Evolutionary conservation across 2,113 vertebrate genomes (phyloP).

Genomic region (Peromyscus californicus): DNA sequence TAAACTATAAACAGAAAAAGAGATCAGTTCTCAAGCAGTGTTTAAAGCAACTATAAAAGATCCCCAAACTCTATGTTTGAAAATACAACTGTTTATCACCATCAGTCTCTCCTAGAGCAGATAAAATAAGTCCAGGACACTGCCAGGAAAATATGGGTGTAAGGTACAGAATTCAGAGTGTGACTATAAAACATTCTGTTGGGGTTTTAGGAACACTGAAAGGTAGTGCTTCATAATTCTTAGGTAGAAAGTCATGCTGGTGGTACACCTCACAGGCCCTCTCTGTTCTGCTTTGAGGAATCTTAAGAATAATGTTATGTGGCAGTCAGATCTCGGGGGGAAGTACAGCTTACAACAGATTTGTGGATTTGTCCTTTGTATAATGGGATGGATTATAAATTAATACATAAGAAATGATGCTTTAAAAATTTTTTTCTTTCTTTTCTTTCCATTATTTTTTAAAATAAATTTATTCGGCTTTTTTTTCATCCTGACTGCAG

Average conservation of each 20-base stretch:
- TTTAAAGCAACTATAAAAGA: slow-evolving; percentile 27
- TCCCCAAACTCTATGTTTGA: slow-evolving; percentile 38
- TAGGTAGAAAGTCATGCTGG: background rate
- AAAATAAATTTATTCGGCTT: background rate
- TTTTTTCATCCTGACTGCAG: background rate
- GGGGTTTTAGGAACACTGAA: background rate
- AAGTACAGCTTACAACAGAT: background rate
- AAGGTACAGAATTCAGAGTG: background rate
- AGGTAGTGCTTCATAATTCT: background rate
- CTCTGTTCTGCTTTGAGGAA: background rate
- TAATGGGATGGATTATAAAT: background rate
- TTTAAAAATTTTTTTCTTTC: background rate
- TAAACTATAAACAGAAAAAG: background rate
- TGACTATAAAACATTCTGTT: background rate
- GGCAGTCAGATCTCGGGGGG: background rate
- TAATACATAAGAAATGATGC: background rate
- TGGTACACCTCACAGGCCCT: background rate
- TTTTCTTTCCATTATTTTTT: background rate
- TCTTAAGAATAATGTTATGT: background rate
- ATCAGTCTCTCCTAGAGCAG: background rate
- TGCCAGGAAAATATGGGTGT: slow-evolving; percentile 8
- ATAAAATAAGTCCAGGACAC: slow-evolving; percentile 13
- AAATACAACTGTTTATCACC: slow-evolving; percentile 53
- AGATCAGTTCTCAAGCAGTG: background rate
- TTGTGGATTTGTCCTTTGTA: background rate